These are phyloP conservation scores for Phaethornis superciliosus DNA, from an alignment of 2,113 vertebrate genomes.

Conservation along the genomic window DNA sequence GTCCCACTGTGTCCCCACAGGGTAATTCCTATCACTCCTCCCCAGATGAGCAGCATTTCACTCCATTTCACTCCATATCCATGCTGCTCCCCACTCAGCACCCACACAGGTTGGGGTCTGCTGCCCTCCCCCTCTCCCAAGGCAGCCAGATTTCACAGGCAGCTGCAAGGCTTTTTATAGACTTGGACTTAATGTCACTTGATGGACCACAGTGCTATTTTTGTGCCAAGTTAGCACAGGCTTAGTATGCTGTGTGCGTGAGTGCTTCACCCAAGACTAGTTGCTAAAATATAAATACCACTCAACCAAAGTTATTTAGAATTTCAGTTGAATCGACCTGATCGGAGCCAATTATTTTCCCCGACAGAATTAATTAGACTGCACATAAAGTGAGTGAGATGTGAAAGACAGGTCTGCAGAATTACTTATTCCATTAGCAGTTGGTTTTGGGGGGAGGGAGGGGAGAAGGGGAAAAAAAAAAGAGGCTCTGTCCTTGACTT, in stretches of 20 bases:
- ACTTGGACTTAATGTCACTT: conserved; percentile 7
- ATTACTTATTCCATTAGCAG: conserved; percentile 53
- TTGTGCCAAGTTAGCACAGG: conserved; percentile 25
- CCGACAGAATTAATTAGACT: conserved; percentile 72
- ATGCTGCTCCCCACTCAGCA: not conserved
- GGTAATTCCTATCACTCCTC: not conserved
- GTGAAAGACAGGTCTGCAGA: conserved; percentile 61
- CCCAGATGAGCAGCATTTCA: not conserved
- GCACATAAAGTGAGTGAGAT: conserved; percentile 69
- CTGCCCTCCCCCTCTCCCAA: not conserved
- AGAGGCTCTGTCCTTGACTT: conserved; percentile 41
- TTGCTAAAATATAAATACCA: conserved; percentile 67
- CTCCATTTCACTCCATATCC: rapidly evolving
- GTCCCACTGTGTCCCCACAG: not conserved
- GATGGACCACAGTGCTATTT: conserved; percentile 19
- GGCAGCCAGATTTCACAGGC: not conserved
- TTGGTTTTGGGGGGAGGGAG: not conserved
- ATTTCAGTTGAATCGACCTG: conserved; percentile 56
- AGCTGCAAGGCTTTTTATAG: conserved; percentile 41
- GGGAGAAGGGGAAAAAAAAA: not conserved
- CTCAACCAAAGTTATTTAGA: conserved; percentile 68
- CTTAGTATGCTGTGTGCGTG: conserved; percentile 50
- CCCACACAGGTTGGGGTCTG: not conserved
- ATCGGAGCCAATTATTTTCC: conserved; percentile 74
- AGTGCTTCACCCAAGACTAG: conserved; percentile 53